Base-by-base conservation (phyloP, 2,113 vertebrate genomes). In the Crotalus helleri region DNA sequence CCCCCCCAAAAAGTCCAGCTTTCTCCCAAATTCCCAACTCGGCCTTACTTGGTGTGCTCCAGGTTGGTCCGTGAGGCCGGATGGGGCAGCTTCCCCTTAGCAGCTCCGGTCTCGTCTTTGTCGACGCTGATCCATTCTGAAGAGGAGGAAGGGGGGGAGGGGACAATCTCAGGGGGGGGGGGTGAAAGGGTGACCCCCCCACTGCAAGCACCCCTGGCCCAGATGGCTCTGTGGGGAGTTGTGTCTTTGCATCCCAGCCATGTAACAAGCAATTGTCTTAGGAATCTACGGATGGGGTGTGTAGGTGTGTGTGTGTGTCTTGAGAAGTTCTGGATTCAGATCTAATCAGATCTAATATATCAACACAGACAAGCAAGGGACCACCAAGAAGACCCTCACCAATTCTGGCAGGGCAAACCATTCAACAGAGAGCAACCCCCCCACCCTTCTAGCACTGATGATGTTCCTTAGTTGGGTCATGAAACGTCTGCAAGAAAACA, bases 61-160 rank as follows among this genome's bases (percentile, higher is more conserved):
- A 98, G 98, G 87, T 96, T 97, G n/a, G 95, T 90, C 95, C 98
- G 97, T 39, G 98, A 95, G 10, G 97, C 95, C 44, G 97, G 2
- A 0, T 46, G 95, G 0, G 97, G 97, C 24, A 94, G 96, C 97
- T 98, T 99, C 96, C 98, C 98, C 96, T 98, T 99, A 17, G 97
- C 96, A 1, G 98, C 97, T 1, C 98, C 98, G 0, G 97, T 98
- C 95, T 99, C 99, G 0, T 99, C 99, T 92, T 99, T 99, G 95
- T 99, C 99, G 8, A 99, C 94, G 88, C 99, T 99, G 97, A 99
- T 99, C 99, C 99, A 99, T 95, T 99, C 99, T 99, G 97, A 21
- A 8, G 0, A 92, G 23, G 26, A 64, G 59, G 59, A 92, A 17
- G 5, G 46, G 57, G 57, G 29, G 89, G n/a, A n/a, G 88, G 1